Evolutionary conservation across 2,888 invertebrate species (phyloP), one percentile per base, ranked within the genome.

Genomic region (Marronus borbonicus): DNA sequence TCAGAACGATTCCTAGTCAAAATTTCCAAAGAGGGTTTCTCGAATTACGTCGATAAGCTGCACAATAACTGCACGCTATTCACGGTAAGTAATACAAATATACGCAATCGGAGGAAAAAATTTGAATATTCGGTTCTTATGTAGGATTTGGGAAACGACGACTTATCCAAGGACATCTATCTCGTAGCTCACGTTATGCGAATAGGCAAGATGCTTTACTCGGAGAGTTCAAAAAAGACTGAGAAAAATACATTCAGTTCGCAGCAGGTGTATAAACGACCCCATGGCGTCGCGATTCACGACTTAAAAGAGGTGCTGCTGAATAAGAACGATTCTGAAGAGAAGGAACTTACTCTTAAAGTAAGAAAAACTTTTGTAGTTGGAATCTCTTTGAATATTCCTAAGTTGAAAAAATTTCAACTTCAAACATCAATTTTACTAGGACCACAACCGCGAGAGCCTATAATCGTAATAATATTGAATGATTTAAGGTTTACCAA

Each of bases 1-100:
- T 96, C 97, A 77, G 98, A 98, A 89, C 91, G 97, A 81, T 97
- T 97, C 90, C 91, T 97, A 85, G 96, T 97, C 83, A 93, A 93
- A 87, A 95, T 97, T 88, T 95, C 95, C 81, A 95, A 96, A 88
- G 96, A 97, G 85, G 97, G 97, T 14, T 96, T 96, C 89, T 95
- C 96, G 17, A 95, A 95, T 88, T 96, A 97, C 87, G 93, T 96
- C 80, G 96, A 97, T 85, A 94, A 96, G 85, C 89, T 96, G 83
- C 94, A 96, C 87, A 95, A 95, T 85, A 96, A 96, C 87, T 96
- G 96, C 87, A 96, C 96, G 28, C 93, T 97, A 78, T 97, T 97
- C 88, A 96, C 96, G 76, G 88, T 88, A 86, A 87, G 84, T 81
- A 44, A 17, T 17, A 28, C 24, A 17, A 24, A 7, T 78, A 78